phyloP scores from a whole-genome alignment of 2,113 vertebrate genomes.

The Girardinichthys multiradiatus region DNA sequence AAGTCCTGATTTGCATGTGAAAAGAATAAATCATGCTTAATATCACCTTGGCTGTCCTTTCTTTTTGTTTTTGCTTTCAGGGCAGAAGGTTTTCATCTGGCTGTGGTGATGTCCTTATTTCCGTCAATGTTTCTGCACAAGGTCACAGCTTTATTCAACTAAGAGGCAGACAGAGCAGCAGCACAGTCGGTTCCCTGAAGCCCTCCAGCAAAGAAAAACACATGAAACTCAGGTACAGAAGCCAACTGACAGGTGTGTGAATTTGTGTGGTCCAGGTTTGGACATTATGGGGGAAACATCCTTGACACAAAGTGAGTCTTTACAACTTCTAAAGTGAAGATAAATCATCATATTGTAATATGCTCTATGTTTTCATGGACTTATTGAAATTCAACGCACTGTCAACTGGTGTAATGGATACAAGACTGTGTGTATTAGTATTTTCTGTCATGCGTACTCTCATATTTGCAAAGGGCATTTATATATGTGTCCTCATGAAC shows the following conservation, averaged over 20 bases:
- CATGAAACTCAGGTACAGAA: conserved; percentile 18
- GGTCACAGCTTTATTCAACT: conserved; percentile 40
- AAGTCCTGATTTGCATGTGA: not conserved
- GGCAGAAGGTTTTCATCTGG: conserved; percentile 16
- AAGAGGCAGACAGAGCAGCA: conserved; percentile 6
- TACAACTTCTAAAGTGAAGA: not conserved
- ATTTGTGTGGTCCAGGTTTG: not conserved
- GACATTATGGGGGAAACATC: not conserved
- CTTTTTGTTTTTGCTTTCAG: conserved; percentile 11
- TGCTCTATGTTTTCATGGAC: not conserved
- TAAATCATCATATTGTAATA: not conserved
- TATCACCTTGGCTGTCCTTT: not conserved
- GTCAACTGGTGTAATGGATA: not conserved
- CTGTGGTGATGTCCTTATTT: conserved; percentile 23
- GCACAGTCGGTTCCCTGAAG: conserved; percentile 27
- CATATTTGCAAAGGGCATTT: not conserved
- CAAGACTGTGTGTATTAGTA: not conserved
- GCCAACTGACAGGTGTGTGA: conserved; percentile 7
- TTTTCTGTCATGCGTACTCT: not conserved
- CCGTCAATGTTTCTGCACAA: conserved; percentile 44
- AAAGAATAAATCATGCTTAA: not conserved
- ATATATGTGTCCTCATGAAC: not conserved
- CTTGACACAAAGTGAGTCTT: not conserved
- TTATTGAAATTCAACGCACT: not conserved
- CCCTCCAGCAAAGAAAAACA: conserved; percentile 28